These are phyloP conservation scores for Bradypodion pumilum DNA, from an alignment of 2,797 vertebrate genomes.

Conservation along the genomic window DNA sequence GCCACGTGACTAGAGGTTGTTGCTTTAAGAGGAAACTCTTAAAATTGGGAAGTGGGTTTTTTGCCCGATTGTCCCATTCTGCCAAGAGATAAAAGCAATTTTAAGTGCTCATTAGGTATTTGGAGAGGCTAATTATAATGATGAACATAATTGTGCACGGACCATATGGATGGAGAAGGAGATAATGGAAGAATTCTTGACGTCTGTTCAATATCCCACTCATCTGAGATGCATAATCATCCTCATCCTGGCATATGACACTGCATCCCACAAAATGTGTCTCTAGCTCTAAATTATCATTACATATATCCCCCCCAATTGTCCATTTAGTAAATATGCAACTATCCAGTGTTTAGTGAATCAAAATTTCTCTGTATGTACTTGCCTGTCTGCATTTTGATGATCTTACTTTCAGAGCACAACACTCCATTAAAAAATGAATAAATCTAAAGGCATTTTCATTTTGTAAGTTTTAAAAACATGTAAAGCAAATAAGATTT, in stretches of 20 bases:
- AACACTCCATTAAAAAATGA: neutral
- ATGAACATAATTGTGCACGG: constrained; percentile 4
- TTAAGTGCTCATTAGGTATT: constrained; percentile 29
- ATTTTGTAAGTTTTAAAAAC: too few relatives aligned
- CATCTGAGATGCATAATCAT: constrained; percentile 10
- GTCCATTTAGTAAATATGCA: neutral
- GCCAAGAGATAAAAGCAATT: constrained; percentile 16
- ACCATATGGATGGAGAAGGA: constrained; percentile 18
- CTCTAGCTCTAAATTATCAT: neutral
- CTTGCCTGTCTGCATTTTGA: neutral
- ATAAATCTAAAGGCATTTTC: too few relatives aligned
- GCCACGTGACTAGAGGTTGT: neutral
- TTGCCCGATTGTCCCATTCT: neutral
- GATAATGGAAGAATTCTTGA: constrained; percentile 32
- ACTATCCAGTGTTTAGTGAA: neutral
- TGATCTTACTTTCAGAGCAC: neutral
- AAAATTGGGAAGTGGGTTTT: neutral
- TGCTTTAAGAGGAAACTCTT: neutral
- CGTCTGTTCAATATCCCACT: constrained; percentile 26
- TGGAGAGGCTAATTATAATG: constrained; percentile 33
- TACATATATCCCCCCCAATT: neutral
- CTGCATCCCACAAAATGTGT: neutral
- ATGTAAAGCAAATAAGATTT: too few relatives aligned
- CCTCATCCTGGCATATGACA: neutral
- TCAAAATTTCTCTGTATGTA: neutral